Evolutionary conservation across 2,797 vertebrate species (phyloP), one percentile per base, ranked within the genome.

Genomic region (Crypturellus tataupa): DNA sequence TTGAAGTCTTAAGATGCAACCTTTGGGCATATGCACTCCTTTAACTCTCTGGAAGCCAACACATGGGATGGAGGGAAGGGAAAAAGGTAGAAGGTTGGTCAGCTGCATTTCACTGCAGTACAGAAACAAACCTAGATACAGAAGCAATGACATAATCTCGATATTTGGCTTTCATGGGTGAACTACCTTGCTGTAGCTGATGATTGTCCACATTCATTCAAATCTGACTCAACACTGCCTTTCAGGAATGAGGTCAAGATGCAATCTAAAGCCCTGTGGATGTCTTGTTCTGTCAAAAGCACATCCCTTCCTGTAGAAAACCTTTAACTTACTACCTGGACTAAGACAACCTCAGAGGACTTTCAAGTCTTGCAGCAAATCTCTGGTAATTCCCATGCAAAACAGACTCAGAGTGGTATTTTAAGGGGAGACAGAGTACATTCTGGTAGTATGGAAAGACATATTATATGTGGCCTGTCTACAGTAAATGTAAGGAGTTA

Each of bases 381-480:
- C 46, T 35, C 84, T 23, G 31, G 12, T 21, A n/a, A 62, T 33
- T 62, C 35, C 49, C 12, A 12, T 9, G 24, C 35, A 27, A 75
- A 83, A 8, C 15, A 53, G 51, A 53, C 51, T 53, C 27, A 62
- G 20, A 20, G 19, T 44, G 31, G 33, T 40, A 19, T 62, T 79
- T 46, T n/a, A 29, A 79, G 40, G 59, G 53, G 37, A 62, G 55
- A 42, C 37, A 90, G 37, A 64, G 31, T n/a, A 58, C 39, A 46
- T 39, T 40, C 60, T 16, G 21, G 25, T n/a, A 76, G 37, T 27
- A 12, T 17, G 29, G 19, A 44, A 12, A 55, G 5, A 15, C 11
- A 3, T 9, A 3, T 13, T 69, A 51, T 11, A 2, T 55, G 84
- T 0, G 0, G 3, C 33, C 67, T 53, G 31, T 37, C 8, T 14